phyloP scores from a whole-genome alignment of 2,888 invertebrate genomes.

The Esperia sulphurella region DNA sequence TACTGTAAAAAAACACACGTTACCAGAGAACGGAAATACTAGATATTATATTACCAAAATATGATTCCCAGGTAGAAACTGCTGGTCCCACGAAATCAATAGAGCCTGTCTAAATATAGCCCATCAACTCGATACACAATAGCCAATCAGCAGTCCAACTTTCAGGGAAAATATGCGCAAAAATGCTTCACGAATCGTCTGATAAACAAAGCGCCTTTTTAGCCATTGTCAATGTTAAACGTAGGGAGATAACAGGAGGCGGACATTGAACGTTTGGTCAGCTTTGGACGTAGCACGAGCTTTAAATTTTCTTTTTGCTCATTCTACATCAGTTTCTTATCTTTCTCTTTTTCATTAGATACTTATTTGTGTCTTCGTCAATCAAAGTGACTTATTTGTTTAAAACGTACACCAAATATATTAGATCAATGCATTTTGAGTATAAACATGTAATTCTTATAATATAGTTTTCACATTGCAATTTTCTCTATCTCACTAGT shows the following conservation, averaged over 20 bases:
- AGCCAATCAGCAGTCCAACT: constrained; percentile 7
- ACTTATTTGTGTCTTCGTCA: no score
- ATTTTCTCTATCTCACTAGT: no score
- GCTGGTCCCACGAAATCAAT: constrained; percentile 13
- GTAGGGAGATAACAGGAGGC: constrained; percentile 29
- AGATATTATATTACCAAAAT: no score
- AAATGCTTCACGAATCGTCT: constrained; percentile 19
- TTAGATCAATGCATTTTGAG: no score
- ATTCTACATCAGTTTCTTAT: not conserved
- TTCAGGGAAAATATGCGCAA: constrained; percentile 14
- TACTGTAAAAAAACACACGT: no score
- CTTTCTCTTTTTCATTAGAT: not conserved
- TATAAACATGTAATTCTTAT: no score
- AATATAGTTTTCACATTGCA: no score
- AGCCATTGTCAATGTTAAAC: constrained; percentile 27
- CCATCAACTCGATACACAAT: constrained; percentile 6
- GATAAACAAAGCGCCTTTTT: constrained; percentile 21
- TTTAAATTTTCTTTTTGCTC: not conserved
- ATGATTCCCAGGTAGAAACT: no score
- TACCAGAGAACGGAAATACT: no score
- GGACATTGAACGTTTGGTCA: constrained; percentile 47
- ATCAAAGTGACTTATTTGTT: no score
- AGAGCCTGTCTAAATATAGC: constrained; percentile 9
- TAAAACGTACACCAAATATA: no score
- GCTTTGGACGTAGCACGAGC: constrained; percentile 35